phyloP scores from a whole-genome alignment of 2,113 vertebrate genomes.

The Xiphophorus couchianus region DNA sequence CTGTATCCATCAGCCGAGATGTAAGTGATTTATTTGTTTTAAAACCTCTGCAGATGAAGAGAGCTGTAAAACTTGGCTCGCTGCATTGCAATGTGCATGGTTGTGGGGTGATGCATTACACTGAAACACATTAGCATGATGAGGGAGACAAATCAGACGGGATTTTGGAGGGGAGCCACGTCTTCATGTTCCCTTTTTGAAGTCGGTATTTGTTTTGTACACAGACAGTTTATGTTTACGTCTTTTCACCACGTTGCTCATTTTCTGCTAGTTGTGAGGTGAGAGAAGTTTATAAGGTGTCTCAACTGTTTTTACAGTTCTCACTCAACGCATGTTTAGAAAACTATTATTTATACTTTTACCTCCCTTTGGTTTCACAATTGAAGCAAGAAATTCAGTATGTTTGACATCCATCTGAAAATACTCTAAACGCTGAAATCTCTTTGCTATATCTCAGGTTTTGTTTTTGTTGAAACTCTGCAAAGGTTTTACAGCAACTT shows the following conservation, averaged over 20 bases:
- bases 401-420: neutral
- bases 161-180: constrained; percentile 18
- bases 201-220: neutral
- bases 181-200: constrained; percentile 6
- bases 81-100: neutral
- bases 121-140: constrained; percentile 48
- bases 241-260: neutral
- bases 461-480: constrained; percentile 1
- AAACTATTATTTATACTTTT: constrained; percentile 4
- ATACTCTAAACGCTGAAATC: neutral
- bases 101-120: constrained; percentile 36
- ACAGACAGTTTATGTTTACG: neutral
- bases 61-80: constrained; percentile 31
- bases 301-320: constrained; percentile 9
- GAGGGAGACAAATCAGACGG: constrained; percentile 27
- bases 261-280: constrained; percentile 5
- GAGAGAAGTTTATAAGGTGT: constrained; percentile 5
- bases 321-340: constrained; percentile 9
- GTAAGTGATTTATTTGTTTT: constrained; percentile 52
- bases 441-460: neutral
- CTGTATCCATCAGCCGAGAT: constrained; percentile 49
- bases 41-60: neutral
- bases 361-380: neutral
- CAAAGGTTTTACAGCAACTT: neutral
- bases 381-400: neutral